Conservation (phyloP, 1,140 invertebrate species). For the Drosophila kurseongensis region DNA sequence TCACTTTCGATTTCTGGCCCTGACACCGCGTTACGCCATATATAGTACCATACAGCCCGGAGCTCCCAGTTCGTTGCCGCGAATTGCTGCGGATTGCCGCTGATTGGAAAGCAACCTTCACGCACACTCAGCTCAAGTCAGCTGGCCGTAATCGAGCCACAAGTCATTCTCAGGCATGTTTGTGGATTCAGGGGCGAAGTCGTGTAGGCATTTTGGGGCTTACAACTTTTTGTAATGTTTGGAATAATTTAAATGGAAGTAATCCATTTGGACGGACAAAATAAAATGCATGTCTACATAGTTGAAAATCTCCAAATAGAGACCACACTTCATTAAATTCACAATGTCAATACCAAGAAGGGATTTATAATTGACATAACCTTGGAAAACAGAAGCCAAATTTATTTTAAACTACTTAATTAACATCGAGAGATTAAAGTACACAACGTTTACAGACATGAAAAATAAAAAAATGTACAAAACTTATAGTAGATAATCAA, state of each 20-base stretch:
- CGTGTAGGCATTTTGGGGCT: neutral
- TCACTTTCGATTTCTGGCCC: constrained; percentile 48
- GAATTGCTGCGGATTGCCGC: constrained; percentile 6
- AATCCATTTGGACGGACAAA: neutral
- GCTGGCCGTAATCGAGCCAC: constrained; percentile 26
- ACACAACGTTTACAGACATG: no score
- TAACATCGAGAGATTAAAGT: no score
- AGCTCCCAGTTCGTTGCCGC: constrained; percentile 10
- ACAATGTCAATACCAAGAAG: no score
- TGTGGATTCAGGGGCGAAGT: neutral
- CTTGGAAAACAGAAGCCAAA: no score
- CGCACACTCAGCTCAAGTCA: constrained; percentile 44
- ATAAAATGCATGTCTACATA: neutral
- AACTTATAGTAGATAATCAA: no score
- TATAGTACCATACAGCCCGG: neutral
- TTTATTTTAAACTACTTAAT: no score
- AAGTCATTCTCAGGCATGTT: constrained; percentile 5
- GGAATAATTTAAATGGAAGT: neutral
- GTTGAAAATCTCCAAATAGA: neutral
- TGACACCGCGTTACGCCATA: constrained; percentile 29
- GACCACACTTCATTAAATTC: neutral
- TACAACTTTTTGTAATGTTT: neutral
- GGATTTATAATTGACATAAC: no score
- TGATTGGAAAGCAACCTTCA: constrained; percentile 49
- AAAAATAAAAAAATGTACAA: no score